Evolutionary conservation across 2,888 invertebrate species (phyloP), one percentile per base, ranked within the genome.

Genomic region (Chloroclysta siterata): DNA sequence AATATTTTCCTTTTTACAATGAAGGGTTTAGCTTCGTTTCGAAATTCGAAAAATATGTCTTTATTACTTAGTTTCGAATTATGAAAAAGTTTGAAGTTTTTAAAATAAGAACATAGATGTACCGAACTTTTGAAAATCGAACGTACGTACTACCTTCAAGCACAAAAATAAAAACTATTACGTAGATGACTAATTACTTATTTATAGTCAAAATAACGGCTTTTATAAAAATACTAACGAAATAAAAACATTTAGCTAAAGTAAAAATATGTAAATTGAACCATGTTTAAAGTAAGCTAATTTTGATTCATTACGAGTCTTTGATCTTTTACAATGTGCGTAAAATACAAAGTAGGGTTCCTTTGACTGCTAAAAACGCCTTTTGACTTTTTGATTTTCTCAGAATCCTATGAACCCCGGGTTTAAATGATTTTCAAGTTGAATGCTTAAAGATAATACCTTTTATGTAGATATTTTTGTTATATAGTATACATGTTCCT

Each of bases 301-400:
- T 17, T 15, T 46, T 11, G 11, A 17, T 17, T 17, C 15, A 60
- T 57, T 54, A 53, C 15, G 14, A 53, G n/a, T 56, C 66, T 61
- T 41, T 53, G 63, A 58, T 61, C 53, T 58, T n/a, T 46, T 60
- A 39, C 29, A 41, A 53, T 57, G 51, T 58, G 15, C 13, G 51
- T 58, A 53, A 53, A 54, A 57, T 39, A 53, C 57, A 63, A 17
- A 68, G 66, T 52, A 69, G 53, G 53, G 61, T 60, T 67, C 62
- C 67, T 69, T 68, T 66, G 68, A 63, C n/a, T n/a, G 60, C 41
- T 57, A 47, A 62, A 60, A 68, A 65, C 63, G 63, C 69, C 36
- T 53, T 61, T 60, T 50, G 55, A 54, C 55, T 61, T 60, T 39
- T 33, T 58, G 57, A 60, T 60, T 56, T 58, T 50, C 57, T 48